phyloP scores from a whole-genome alignment of 2,888 invertebrate species.

The Acanthoscelides obtectus region DNA sequence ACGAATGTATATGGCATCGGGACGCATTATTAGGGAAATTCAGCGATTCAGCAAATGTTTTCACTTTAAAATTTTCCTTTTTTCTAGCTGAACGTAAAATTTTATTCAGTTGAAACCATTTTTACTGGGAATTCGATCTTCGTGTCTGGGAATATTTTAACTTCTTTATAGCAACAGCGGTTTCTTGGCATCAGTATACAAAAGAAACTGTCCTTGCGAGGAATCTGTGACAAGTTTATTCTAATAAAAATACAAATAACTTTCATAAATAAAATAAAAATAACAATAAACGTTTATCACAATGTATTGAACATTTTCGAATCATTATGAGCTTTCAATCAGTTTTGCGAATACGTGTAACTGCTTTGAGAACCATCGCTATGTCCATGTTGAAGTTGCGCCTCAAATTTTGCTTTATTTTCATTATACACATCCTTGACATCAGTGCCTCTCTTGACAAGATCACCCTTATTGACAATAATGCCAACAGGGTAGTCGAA shows the following conservation, averaged over 20 bases:
- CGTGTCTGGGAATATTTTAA: no score
- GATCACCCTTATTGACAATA: slow-evolving; percentile 39
- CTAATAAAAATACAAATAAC: neutral
- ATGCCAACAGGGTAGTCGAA: slow-evolving; percentile 63
- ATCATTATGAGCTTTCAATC: neutral
- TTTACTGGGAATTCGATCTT: no score
- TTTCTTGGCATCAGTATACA: no score
- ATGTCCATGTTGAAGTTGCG: slow-evolving; percentile 26
- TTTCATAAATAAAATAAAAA: neutral
- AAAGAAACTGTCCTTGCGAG: neutral
- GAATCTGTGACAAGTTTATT: neutral
- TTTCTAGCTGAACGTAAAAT: no score
- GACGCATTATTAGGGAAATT: no score
- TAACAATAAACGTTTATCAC: neutral
- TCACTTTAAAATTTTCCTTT: no score
- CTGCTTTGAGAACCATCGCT: neutral
- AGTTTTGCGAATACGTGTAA: neutral
- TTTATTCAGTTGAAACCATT: no score
- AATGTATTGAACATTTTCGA: neutral
- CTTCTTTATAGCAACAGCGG: no score
- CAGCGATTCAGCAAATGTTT: no score
- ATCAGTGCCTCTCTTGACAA: slow-evolving; percentile 30
- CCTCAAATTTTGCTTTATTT: slow-evolving; percentile 39
- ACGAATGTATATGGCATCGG: no score
- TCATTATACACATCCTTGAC: slow-evolving; percentile 33